Evolutionary conservation across 2,888 invertebrate genomes (phyloP).

Genomic region (Periphyllus acericola): DNA sequence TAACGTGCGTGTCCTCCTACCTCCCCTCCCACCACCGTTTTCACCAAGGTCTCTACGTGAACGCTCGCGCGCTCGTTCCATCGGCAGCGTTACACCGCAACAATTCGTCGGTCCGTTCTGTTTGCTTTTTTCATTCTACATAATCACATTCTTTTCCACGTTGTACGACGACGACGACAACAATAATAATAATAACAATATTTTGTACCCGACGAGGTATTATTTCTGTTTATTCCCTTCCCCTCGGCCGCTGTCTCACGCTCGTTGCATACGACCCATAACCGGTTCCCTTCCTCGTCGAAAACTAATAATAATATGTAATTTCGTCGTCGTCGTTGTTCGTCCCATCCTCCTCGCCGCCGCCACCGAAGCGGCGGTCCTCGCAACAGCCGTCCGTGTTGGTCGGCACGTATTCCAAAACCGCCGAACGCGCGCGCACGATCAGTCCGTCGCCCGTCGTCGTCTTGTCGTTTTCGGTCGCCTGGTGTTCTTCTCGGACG

Average conservation of each 20-base stretch:
- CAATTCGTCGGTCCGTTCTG: background rate
- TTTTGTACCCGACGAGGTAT: background rate
- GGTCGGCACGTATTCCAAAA: background rate
- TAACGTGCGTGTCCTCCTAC: background rate
- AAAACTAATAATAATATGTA: background rate
- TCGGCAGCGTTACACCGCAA: conserved; percentile 5
- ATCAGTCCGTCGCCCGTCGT: conserved; percentile 6
- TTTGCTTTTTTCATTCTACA: too few species aligned
- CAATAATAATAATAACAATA: background rate
- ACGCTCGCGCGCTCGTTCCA: background rate
- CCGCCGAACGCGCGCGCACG: background rate
- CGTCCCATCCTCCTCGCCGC: background rate
- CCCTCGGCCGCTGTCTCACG: background rate
- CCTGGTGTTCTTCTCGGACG: background rate
- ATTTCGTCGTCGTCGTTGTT: background rate
- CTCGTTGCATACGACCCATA: conserved; percentile 12
- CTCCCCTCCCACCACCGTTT: background rate
- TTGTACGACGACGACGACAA: too few species aligned
- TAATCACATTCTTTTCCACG: too few species aligned
- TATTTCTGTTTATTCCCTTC: background rate
- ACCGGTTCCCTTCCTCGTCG: conserved; percentile 54
- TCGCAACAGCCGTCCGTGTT: conserved; percentile 27
- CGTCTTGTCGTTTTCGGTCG: background rate
- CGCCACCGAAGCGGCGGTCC: background rate
- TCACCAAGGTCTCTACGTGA: conserved; percentile 14